These are phyloP conservation scores for Dinothrombium tinctorium DNA, from an alignment of 1,140 invertebrate species.

Conservation along the genomic window DNA sequence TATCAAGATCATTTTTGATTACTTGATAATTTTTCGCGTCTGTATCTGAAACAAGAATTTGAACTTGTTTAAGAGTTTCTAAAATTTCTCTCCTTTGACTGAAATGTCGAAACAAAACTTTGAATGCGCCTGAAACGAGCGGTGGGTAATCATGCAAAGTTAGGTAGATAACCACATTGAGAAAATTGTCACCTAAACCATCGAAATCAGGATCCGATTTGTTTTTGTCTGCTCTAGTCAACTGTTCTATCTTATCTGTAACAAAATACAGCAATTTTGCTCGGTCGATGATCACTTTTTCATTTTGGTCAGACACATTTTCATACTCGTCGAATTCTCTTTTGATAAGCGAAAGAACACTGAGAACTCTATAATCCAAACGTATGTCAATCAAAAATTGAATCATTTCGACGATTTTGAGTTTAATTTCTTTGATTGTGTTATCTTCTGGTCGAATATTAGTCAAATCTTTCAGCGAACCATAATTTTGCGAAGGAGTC, in stretches of 20 bases:
- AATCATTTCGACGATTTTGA: constrained; percentile 94
- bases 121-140: constrained; percentile 77
- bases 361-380: constrained; percentile 88
- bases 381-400: constrained; percentile 93
- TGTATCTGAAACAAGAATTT: constrained; percentile 78
- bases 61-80: constrained; percentile 93
- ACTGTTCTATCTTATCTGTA: too few species aligned
- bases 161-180: constrained; percentile 54
- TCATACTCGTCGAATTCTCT: constrained; percentile 38
- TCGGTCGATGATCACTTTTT: too few species aligned
- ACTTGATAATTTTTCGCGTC: constrained; percentile 97
- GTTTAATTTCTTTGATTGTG: constrained; percentile 90
- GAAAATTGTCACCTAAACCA: constrained; percentile 76
- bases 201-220: too few species aligned
- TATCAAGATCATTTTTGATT: constrained; percentile 83
- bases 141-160: constrained; percentile 96
- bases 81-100: constrained; percentile 91
- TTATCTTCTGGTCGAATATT: constrained; percentile 74
- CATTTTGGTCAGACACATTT: too few species aligned
- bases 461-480: too few species aligned
- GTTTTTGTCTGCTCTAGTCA: too few species aligned
- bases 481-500: too few species aligned
- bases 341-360: constrained; percentile 88
- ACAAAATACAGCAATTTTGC: too few species aligned
- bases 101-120: constrained; percentile 86